phyloP scores from a whole-genome alignment of 2,888 invertebrate genomes.

The Deilephila porcellus region DNA sequence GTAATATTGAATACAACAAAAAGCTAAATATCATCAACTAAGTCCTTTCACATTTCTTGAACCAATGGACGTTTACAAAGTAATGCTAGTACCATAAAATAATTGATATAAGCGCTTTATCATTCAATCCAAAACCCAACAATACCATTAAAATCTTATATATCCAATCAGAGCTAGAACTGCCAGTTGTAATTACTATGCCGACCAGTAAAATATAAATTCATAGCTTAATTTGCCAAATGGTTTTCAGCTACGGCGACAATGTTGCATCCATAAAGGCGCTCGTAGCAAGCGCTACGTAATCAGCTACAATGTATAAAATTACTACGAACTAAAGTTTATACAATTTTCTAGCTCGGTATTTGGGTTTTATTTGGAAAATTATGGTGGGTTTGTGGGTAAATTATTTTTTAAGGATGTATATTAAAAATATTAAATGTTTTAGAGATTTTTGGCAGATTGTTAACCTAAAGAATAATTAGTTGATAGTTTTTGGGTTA shows the following conservation, averaged over 20 bases:
- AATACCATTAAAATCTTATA: not conserved
- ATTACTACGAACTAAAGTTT: slow-evolving; percentile 1
- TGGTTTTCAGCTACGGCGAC: slow-evolving; percentile 18
- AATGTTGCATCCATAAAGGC: slow-evolving; percentile 19
- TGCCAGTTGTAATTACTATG: not conserved
- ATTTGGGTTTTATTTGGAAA: not conserved
- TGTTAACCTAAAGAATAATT: no score
- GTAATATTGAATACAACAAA: no score
- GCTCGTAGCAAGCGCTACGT: slow-evolving; percentile 25
- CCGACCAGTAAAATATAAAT: not conserved
- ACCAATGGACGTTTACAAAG: no score
- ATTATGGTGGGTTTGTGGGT: not conserved
- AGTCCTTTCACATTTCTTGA: no score
- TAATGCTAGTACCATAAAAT: no score
- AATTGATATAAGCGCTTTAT: no score
- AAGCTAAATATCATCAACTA: no score
- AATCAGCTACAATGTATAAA: slow-evolving; percentile 19
- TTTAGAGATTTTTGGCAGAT: no score
- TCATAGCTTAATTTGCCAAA: not conserved
- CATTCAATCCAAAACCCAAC: no score
- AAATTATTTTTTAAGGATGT: not conserved
- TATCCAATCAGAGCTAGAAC: not conserved
- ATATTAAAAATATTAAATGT: not conserved
- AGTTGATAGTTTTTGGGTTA: no score
- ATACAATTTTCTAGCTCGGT: slow-evolving; percentile 1